phyloP scores from a whole-genome alignment of 2,888 invertebrate genomes.

The Polyommatus iphigenia region DNA sequence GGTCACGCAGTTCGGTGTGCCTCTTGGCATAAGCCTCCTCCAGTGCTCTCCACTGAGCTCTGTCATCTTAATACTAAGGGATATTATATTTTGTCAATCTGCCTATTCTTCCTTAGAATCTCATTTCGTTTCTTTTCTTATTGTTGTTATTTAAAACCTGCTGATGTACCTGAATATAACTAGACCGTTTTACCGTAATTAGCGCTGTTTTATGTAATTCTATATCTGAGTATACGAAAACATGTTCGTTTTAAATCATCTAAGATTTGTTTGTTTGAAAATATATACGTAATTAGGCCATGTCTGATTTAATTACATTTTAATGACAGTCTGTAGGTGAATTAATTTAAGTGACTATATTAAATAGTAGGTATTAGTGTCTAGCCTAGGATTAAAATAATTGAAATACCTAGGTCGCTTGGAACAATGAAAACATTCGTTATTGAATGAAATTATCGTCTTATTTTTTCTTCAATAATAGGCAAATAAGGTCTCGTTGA shows the following conservation, averaged over 20 bases:
- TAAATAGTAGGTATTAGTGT: neutral
- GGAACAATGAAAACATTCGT: neutral
- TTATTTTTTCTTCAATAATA: neutral
- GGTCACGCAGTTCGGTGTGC: no score
- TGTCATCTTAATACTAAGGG: no score
- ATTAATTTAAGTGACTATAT: neutral
- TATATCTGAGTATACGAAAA: neutral
- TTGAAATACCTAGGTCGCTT: neutral
- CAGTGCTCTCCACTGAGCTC: no score
- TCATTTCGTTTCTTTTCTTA: neutral
- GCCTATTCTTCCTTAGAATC: no score
- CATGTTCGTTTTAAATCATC: neutral
- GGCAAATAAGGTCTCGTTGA: neutral
- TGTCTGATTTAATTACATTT: neutral
- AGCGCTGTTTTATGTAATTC: neutral
- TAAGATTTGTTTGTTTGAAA: neutral
- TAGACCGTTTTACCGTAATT: neutral
- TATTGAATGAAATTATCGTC: neutral
- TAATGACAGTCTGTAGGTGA: neutral
- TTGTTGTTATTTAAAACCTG: neutral
- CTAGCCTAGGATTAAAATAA: neutral
- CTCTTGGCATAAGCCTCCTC: no score
- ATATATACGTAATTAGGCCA: neutral
- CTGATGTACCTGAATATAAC: no score
- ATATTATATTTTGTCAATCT: no score